Conservation (phyloP, 2,888 invertebrate species). For the Nebria brevicollis region DNA sequence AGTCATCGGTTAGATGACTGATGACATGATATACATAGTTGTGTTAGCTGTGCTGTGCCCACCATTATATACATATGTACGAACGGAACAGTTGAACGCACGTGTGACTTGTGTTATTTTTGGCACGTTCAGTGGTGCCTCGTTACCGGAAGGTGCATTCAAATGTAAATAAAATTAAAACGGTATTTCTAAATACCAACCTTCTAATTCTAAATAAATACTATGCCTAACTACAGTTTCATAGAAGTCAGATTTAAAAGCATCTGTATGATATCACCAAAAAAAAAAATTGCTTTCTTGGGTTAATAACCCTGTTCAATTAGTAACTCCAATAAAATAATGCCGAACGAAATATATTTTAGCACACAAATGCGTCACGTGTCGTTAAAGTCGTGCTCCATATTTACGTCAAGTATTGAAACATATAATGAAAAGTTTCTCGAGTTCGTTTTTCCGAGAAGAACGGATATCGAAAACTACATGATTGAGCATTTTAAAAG, state of each 20-base stretch:
- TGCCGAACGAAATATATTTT: too few relatives aligned
- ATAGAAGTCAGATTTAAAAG: neutral
- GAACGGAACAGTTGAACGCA: conserved; percentile 35
- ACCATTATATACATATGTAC: neutral
- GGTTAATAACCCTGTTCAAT: neutral
- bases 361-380: neutral
- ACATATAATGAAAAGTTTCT: neutral
- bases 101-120: conserved; percentile 41
- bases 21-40: conserved; percentile 23
- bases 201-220: conserved; percentile 1
- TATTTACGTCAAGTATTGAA: neutral
- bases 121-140: conserved; percentile 39
- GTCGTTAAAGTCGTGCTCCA: neutral
- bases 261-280: neutral
- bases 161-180: conserved; percentile 34
- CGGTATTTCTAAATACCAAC: neutral
- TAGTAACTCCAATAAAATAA: too few relatives aligned
- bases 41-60: conserved; percentile 29
- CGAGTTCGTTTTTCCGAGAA: conserved; percentile 26
- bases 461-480: conserved; percentile 36
- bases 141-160: conserved; percentile 32
- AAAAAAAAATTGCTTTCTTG: neutral
- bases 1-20: conserved; percentile 21
- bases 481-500: conserved; percentile 43
- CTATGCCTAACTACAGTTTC: neutral